Base-by-base conservation (phyloP, 2,888 invertebrate genomes). In the Sminthurinus aureus region DNA sequence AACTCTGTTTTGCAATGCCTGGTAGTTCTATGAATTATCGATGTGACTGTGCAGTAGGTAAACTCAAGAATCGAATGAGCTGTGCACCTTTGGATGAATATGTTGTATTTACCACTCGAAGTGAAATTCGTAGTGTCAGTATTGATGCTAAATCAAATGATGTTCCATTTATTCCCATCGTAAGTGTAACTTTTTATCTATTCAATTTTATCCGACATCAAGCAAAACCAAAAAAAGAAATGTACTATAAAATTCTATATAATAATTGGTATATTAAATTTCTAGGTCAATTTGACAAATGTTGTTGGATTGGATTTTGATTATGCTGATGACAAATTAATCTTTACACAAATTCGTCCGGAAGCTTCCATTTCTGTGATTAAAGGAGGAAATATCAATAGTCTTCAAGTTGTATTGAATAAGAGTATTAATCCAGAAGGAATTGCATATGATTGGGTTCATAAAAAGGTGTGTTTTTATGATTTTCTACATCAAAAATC, bases 271-370 rank as follows among this genome's bases (percentile, higher is more conserved):
- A 38, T 79, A 38, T 38, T 67, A 8, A 26, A 38, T 38, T 4
- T 71, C 12, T 22, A 80, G 80, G 71, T 64, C 20, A 96, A 97
- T 90, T 91, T 97, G 38, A 97, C 96, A 0, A 97, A 97, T 89
- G 98, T 97, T 0, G 97, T 98, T 0, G 98, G 98, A 0, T 93
- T 99, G 13, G 99, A 98, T 90, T 99, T 97, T 90, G 98, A 99
- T 90, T 98, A 95, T 89, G 93, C 93, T 0, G 96, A 97, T 88
- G 95, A 95, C 86, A 95, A 94, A 89, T 91, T 99, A 86, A 94
- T 98, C 90, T 99, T 97, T 90, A 98, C 98, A 0, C 97, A 98
- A 91, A 97, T 97, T 85, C 92, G 96, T 87, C 97, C 97, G 0
- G 96, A 93, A 94, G 0, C 93, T 95, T 0, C 93, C 93, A 81